Conservation (phyloP, 1,140 invertebrate species). For the Ephestia elutella region DNA sequence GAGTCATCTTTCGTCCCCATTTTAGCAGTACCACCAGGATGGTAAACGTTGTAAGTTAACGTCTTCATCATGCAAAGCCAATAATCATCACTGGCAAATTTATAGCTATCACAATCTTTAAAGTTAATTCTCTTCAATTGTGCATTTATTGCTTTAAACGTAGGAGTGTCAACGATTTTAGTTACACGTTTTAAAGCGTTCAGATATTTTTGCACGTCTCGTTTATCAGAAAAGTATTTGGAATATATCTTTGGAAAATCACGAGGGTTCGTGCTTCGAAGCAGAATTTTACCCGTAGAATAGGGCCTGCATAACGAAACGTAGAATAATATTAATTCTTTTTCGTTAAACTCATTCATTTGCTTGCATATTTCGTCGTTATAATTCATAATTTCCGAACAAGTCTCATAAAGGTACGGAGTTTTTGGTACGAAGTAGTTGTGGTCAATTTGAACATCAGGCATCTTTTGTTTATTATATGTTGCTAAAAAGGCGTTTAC, state of each 20-base stretch:
- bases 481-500: constrained; percentile 75
- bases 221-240: constrained; percentile 55
- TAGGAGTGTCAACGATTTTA: constrained; percentile 43
- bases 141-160: constrained; percentile 37
- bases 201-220: constrained; percentile 52
- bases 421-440: constrained; percentile 77
- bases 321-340: constrained; percentile 54
- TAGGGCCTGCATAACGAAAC: constrained; percentile 54
- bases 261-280: constrained; percentile 80
- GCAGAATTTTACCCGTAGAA: constrained; percentile 58
- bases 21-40: constrained; percentile 82
- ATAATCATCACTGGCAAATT: constrained; percentile 45
- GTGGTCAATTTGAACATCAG: constrained; percentile 77
- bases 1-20: constrained; percentile 83
- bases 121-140: constrained; percentile 54
- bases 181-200: constrained; percentile 42
- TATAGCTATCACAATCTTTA: constrained; percentile 45
- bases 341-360: constrained; percentile 75
- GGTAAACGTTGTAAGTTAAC: constrained; percentile 59
- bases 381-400: constrained; percentile 59
- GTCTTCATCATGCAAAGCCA: constrained; percentile 65
- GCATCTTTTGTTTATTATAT: constrained; percentile 69
- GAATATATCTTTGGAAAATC: constrained; percentile 76
- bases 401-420: constrained; percentile 43
- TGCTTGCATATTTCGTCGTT: constrained; percentile 84